Evolutionary conservation across 2,888 invertebrate species (phyloP).

Genomic region (Chalcosyrphus nemorum): DNA sequence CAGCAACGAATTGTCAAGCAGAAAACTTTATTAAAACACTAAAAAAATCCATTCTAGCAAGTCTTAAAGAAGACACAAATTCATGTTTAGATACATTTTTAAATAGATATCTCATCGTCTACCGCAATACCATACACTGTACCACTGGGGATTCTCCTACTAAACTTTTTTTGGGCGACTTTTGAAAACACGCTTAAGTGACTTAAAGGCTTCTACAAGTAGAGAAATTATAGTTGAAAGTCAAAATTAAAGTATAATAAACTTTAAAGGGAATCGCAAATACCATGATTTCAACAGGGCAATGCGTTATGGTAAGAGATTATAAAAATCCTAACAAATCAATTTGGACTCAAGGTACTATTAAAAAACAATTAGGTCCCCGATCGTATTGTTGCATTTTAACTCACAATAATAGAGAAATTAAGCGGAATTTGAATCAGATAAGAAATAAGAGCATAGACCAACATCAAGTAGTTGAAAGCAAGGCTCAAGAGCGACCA

Average conservation of each 20-base stretch:
- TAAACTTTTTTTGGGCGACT: slow-evolving; percentile 51
- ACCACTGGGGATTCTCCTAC: slow-evolving; percentile 61
- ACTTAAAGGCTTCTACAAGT: slow-evolving; percentile 42
- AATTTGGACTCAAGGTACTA: slow-evolving; percentile 36
- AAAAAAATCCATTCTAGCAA: slow-evolving; percentile 47
- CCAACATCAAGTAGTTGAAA: too few species aligned
- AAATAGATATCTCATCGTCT: slow-evolving; percentile 53
- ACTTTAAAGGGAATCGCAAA: slow-evolving; percentile 53
- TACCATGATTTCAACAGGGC: slow-evolving; percentile 27
- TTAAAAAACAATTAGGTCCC: slow-evolving; percentile 55
- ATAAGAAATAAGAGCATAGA: background rate
- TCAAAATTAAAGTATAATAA: slow-evolving; percentile 27
- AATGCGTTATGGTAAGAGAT: slow-evolving; percentile 55
- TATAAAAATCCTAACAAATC: slow-evolving; percentile 63
- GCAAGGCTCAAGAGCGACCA: too few species aligned
- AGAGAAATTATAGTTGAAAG: slow-evolving; percentile 36
- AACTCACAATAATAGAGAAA: slow-evolving; percentile 29
- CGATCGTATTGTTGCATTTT: slow-evolving; percentile 38
- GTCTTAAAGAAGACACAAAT: slow-evolving; percentile 26
- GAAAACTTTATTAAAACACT: too few species aligned
- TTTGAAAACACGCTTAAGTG: slow-evolving; percentile 49
- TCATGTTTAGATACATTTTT: slow-evolving; percentile 38
- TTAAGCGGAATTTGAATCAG: slow-evolving; percentile 31
- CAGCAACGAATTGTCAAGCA: too few species aligned
- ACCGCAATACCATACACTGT: slow-evolving; percentile 57